Percentiles rank a stretch among this genome's conserved stretches.
Evolutionary conservation across 2,888 invertebrate genomes (phyloP).

Genomic region (Agrochola lychnidis): DNA sequence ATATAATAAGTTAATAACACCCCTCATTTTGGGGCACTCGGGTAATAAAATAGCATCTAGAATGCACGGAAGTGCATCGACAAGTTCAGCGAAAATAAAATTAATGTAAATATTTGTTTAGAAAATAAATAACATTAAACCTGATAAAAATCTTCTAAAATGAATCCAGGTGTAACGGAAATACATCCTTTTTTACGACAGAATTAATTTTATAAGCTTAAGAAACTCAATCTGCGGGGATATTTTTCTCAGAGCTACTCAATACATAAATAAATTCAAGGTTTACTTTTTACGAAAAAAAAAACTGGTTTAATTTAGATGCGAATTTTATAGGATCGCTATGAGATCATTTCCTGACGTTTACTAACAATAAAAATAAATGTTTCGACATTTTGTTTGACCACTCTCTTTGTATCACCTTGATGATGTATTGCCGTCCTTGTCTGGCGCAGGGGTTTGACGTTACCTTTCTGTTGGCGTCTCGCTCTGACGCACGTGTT

Average conservation of each 20-base stretch:
- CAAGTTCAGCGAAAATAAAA: not conserved
- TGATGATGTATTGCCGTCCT: slow-evolving; percentile 77
- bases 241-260: slow-evolving; percentile 26
- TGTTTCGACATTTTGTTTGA: slow-evolving; percentile 82
- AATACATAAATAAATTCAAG: slow-evolving; percentile 65
- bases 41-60: too few relatives aligned
- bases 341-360: slow-evolving; percentile 86
- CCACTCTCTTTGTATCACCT: slow-evolving; percentile 85
- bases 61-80: not conserved
- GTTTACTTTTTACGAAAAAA: slow-evolving; percentile 61
- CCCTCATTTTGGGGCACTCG: not conserved
- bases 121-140: too few relatives aligned
- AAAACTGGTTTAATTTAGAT: slow-evolving; percentile 68
- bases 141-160: not conserved
- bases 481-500: slow-evolving; percentile 83
- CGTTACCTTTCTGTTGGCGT: slow-evolving; percentile 73
- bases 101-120: too few relatives aligned
- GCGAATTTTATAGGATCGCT: slow-evolving; percentile 68
- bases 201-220: slow-evolving; percentile 4
- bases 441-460: slow-evolving; percentile 69
- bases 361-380: slow-evolving; percentile 78
- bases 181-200: slow-evolving; percentile 29
- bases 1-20: too few relatives aligned
- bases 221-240: slow-evolving; percentile 24
- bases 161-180: slow-evolving; percentile 19